phyloP scores from a whole-genome alignment of 2,888 invertebrate species.

The Pyrrhosoma nymphula region DNA sequence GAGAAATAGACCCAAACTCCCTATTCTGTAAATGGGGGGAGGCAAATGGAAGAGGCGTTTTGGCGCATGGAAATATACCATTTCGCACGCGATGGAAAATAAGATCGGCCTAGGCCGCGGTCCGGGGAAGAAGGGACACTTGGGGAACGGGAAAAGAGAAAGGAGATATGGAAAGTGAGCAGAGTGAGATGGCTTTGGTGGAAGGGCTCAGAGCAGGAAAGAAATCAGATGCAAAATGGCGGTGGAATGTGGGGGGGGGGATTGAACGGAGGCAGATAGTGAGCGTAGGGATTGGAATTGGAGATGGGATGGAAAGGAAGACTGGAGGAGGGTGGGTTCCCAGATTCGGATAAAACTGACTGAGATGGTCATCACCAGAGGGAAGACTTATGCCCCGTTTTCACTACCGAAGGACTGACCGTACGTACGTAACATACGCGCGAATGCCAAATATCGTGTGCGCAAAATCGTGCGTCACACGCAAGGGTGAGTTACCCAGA shows the following conservation, averaged over 20 bases:
- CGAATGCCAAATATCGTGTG: too few species aligned
- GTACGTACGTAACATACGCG: too few species aligned
- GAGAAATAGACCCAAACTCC: neutral
- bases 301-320: neutral
- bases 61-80: neutral
- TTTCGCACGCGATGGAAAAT: neutral
- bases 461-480: too few species aligned
- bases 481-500: too few species aligned
- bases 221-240: neutral
- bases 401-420: too few species aligned
- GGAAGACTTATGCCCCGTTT: neutral
- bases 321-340: neutral
- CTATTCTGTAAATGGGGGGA: neutral
- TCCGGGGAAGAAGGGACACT: neutral
- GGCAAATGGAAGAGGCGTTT: neutral
- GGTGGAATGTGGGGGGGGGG: neutral
- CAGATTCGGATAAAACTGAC: neutral
- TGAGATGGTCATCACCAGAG: neutral
- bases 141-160: neutral
- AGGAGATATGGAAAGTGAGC: neutral
- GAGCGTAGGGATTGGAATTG: slow-evolving; percentile 28
- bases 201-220: neutral
- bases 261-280: neutral
- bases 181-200: neutral
- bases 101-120: neutral